A percentile compares a stretch with the other conserved stretches of the same genome.
Evolutionary conservation across 2,113 vertebrate genomes (phyloP).

Genomic region (Hyperoodon ampullatus): DNA sequence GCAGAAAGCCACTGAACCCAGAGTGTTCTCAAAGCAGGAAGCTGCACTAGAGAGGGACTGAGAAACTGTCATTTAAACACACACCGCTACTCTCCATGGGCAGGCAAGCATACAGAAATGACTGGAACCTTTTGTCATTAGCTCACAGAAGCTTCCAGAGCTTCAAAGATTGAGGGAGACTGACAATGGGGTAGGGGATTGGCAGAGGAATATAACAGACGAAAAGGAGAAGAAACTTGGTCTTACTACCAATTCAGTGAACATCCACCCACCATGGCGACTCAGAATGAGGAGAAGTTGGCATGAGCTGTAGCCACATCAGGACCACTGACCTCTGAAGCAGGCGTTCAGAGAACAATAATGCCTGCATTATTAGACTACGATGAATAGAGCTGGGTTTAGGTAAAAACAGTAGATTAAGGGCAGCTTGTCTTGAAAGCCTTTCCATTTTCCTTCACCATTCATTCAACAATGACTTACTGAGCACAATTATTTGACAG

Average conservation of each 20-base stretch:
- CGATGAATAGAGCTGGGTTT: neutral
- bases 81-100: neutral
- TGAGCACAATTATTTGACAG: neutral
- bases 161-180: neutral
- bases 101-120: neutral
- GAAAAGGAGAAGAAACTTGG: neutral
- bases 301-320: neutral
- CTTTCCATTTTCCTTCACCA: neutral
- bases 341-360: neutral
- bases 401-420: neutral
- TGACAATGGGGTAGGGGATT: neutral
- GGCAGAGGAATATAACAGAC: neutral
- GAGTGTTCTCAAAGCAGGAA: neutral
- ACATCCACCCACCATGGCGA: too few species aligned
- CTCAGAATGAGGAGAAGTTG: neutral
- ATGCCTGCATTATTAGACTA: neutral
- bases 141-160: neutral
- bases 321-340: neutral
- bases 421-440: neutral
- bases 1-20: neutral
- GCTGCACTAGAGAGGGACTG: neutral
- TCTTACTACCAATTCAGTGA: neutral
- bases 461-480: neutral
- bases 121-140: neutral
- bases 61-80: neutral